These are phyloP conservation scores for Pangasius krempfi DNA, from an alignment of 2,797 vertebrate species.

Conservation along the genomic window DNA sequence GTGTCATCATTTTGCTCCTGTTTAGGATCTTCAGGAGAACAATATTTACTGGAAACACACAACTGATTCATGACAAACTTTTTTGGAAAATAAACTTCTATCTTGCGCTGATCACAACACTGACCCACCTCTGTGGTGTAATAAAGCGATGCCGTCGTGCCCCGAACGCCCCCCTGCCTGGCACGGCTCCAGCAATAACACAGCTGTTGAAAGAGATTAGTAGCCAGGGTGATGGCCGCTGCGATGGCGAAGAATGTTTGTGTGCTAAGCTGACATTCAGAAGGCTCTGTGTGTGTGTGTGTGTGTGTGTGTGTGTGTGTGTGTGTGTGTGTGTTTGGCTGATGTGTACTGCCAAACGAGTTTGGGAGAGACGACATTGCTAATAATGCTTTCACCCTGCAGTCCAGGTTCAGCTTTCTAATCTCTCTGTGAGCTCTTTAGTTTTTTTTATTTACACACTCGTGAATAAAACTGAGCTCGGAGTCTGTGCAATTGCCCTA, in stretches of 20 bases:
- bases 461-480: neutral
- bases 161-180: conserved; percentile 64
- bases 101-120: neutral
- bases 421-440: neutral
- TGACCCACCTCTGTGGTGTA: neutral
- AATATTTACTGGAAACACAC: neutral
- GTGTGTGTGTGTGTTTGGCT: neutral
- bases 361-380: conserved; percentile 53
- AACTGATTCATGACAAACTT: neutral
- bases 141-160: conserved; percentile 4
- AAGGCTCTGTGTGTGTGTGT: conserved; percentile 57
- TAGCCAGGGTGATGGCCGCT: conserved; percentile 78
- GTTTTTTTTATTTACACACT: neutral
- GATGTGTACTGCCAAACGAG: conserved; percentile 28
- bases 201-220: conserved; percentile 87
- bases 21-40: neutral
- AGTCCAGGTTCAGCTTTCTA: conserved; percentile 57
- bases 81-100: neutral
- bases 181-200: conserved; percentile 84
- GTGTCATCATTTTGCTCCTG: neutral
- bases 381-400: conserved; percentile 59
- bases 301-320: conserved; percentile 41
- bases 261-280: conserved; percentile 76
- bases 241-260: conserved; percentile 76
- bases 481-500: neutral